Evolutionary conservation across 1,140 invertebrate species (phyloP), one percentile per base, ranked within the genome.

Genomic region (Drosophila fuyamai): DNA sequence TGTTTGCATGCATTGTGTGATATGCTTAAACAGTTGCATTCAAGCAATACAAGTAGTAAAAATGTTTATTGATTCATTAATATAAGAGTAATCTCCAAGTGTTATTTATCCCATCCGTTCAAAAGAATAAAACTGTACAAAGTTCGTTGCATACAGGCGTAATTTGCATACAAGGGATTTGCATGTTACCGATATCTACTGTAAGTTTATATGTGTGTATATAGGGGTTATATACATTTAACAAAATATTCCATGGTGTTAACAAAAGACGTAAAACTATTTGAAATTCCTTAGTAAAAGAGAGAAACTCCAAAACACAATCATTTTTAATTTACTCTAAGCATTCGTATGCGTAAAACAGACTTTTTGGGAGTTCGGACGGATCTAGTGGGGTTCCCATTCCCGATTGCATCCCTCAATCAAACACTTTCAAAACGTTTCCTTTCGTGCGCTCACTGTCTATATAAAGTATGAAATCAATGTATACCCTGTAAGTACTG

Each of bases 181-280:
- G 56, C 58, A 57, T 50, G 40, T 41, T 35, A 32, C 12, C 27
- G 55, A 43, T 63, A 63, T 63, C 60, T 63, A 63, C 55, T 40
- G 38, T 63, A 57, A 35, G 61, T 46, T 23, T 41, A 68, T 59
- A 47, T 56, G 55, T 60, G 60, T 59, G 44, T 79, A 67, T 63
- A 63, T 32, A 32, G 29, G 29, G 41, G 41, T 63, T 63, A 50
- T 73, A 51, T 68, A 63, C 27, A 36, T 60, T 60, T 53, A 48
- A 40, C 35, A 41, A 77, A 86, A 88, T 82, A 86, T 86, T 86
- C 82, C 82, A 85, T 75, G 78, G 82, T 85, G 82, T 85, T 85
- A 79, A 63, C 53, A 77, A 78, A 79, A 79, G 54, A 75, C 76
- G 68, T 68, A 61, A 68, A 76, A 53, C 54, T 61, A 78, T 86